phyloP scores from a whole-genome alignment of 2,797 vertebrate species.

The Sebastes minor region DNA sequence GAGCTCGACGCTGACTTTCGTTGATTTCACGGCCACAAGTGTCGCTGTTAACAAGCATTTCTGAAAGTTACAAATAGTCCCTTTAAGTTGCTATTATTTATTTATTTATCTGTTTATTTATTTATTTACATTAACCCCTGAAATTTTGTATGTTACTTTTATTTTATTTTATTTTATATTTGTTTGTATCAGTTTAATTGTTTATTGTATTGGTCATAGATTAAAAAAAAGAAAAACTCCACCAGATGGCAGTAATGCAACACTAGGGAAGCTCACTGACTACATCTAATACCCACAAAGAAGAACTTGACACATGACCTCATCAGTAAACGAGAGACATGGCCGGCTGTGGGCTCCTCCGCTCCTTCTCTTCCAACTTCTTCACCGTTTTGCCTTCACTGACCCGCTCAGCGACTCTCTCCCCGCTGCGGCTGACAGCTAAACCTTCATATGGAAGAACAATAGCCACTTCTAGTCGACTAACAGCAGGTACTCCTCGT shows the following conservation, averaged over 20 bases:
- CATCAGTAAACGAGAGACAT: slow-evolving; percentile 77
- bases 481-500: slow-evolving; percentile 71
- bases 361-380: slow-evolving; percentile 75
- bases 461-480: slow-evolving; percentile 64
- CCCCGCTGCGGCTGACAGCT: slow-evolving; percentile 38
- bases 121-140: too few species aligned
- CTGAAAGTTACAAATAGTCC: too few species aligned
- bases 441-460: slow-evolving; percentile 57
- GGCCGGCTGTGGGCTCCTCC: slow-evolving; percentile 74
- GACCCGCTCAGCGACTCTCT: slow-evolving; percentile 29
- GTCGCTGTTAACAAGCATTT: too few species aligned
- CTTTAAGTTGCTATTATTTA: too few species aligned
- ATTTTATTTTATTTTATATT: too few species aligned
- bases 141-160: fast-evolving
- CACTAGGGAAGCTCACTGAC: not conserved
- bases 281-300: slow-evolving; percentile 21
- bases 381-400: slow-evolving; percentile 63
- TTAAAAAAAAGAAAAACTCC: not conserved
- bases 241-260: not conserved
- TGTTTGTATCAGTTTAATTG: too few species aligned
- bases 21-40: too few species aligned
- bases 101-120: too few species aligned
- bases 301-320: slow-evolving; percentile 10
- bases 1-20: too few species aligned
- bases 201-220: too few species aligned